These are phyloP conservation scores for Aradus depressus DNA, from an alignment of 2,888 invertebrate genomes.

Conservation along the genomic window DNA sequence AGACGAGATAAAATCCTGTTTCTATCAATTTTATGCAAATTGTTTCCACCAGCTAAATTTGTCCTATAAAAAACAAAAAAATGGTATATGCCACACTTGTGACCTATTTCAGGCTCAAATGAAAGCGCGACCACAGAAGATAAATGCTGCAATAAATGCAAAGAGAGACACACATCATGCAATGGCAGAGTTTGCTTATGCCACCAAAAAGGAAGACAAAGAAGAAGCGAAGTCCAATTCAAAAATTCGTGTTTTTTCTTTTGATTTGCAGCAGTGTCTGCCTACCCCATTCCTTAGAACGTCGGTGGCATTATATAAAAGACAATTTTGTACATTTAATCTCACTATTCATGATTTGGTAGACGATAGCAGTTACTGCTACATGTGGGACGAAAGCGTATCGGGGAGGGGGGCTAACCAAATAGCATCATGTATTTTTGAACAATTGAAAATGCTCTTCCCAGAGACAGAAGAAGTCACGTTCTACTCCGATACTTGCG, in stretches of 20 bases:
- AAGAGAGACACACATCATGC: background rate
- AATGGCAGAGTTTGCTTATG: background rate
- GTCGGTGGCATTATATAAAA: conserved; percentile 2
- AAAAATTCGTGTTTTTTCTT: background rate
- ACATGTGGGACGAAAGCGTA: background rate
- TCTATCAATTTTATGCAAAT: too few relatives aligned
- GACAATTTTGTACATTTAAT: conserved; percentile 4
- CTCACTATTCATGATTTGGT: background rate
- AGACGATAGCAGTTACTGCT: background rate
- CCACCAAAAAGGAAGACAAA: background rate
- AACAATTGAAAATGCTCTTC: too few relatives aligned
- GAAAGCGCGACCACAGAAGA: too few relatives aligned
- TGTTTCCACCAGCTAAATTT: too few relatives aligned
- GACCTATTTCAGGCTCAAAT: too few relatives aligned
- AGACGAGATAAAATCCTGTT: too few relatives aligned
- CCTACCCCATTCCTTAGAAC: background rate
- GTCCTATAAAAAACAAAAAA: too few relatives aligned
- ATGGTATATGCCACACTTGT: too few relatives aligned
- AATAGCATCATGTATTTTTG: conserved; percentile 1
- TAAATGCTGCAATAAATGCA: background rate
- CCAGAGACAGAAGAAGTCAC: too few relatives aligned
- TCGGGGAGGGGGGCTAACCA: background rate
- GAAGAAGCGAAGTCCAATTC: background rate
- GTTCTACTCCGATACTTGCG: too few relatives aligned
- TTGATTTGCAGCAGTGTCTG: conserved; percentile 5